Evolutionary conservation across 2,113 vertebrate species (phyloP), one percentile per base, ranked within the genome.

Genomic region (Sylvia atricapilla): DNA sequence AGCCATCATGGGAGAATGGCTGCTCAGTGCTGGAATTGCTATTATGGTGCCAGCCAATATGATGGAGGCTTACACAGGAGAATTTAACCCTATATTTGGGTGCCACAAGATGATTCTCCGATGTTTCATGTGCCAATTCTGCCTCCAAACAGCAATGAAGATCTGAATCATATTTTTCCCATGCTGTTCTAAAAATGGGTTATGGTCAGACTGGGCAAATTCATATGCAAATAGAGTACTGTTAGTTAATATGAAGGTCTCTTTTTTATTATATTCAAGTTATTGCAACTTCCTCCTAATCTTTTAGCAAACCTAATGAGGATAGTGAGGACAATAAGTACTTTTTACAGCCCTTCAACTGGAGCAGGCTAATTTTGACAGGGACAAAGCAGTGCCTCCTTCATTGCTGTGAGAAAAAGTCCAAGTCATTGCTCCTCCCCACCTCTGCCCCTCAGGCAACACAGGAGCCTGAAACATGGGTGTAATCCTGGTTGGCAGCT

Each of bases 121-220:
- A 0, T 18, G 13, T 68, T 92, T 86, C 64, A 19, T 80, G 72
- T 56, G 33, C 37, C 89, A 84, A 60, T 31, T 90, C 87, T 90
- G 62, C 55, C 90, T 90, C 90, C 83, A 63, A 94, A 72, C 84
- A 89, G 44, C 88, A 87, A 84, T 95, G 88, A 93, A 75, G 68
- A 68, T 68, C 72, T 88, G 72, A 88, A 95, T 96, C 27, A 23
- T 88, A 86, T 88, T 92, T 96, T 95, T 77, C 93, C 94, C 88
- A 64, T 87, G 90, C 47, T 94, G 72, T 96, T 93, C 88, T 93
- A 96, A 96, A 95, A 95, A 90, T 59, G 49, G 85, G 14, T 95
- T 94, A 95, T 95, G 87, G 85, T 85, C 75, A 86, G 79, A 74
- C 72, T 81, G 92, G 72, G 93, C 39, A 95, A 94, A 96, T 95